Conservation (phyloP, 2,797 vertebrate species). For the Iguana delicatissima region DNA sequence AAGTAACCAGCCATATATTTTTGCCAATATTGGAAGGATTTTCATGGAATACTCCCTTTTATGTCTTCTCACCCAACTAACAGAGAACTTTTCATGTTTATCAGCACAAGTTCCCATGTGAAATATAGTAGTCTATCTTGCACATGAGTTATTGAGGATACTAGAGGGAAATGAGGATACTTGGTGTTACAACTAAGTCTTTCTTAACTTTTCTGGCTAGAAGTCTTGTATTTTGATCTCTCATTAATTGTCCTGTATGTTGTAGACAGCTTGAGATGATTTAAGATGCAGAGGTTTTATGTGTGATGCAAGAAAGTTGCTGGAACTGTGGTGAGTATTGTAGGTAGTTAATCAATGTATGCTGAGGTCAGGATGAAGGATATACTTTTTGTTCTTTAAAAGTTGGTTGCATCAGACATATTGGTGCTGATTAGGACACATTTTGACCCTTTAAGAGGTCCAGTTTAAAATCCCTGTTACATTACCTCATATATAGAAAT, state of each 20-base stretch:
- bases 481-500: neutral
- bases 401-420: neutral
- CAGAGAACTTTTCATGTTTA: neutral
- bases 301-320: neutral
- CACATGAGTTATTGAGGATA: neutral
- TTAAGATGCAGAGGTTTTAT: neutral
- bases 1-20: slow-evolving; percentile 24
- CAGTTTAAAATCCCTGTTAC: neutral
- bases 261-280: neutral
- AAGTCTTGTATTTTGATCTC: neutral
- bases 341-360: neutral
- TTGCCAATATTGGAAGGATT: slow-evolving; percentile 19
- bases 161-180: rapidly evolving
- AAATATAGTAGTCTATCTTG: neutral
- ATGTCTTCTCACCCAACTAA: neutral
- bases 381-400: neutral
- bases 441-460: neutral
- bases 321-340: neutral
- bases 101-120: neutral
- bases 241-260: neutral
- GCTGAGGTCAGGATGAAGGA: neutral
- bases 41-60: slow-evolving; percentile 26
- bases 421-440: neutral
- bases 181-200: neutral
- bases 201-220: neutral